phyloP scores from a whole-genome alignment of 2,113 vertebrate species.

The Mesembrinibis cayennensis region DNA sequence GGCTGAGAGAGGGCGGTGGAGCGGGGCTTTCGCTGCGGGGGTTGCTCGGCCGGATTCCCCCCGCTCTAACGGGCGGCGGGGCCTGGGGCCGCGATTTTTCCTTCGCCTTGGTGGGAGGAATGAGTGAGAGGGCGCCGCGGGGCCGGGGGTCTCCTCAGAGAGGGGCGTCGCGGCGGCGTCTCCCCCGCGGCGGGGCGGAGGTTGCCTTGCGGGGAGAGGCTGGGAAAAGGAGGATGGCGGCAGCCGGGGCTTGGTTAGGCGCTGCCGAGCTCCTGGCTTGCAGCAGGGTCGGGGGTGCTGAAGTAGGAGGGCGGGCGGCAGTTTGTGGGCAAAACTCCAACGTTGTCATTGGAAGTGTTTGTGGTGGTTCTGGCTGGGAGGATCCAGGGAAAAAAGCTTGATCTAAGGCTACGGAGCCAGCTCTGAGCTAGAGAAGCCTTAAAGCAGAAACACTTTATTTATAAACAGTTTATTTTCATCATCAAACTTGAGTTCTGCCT shows the following conservation, averaged over 20 bases:
- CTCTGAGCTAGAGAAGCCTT: background rate
- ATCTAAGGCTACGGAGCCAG: background rate
- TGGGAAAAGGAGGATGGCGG: background rate
- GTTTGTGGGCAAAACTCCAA: too few species aligned
- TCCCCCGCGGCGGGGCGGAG: too few species aligned
- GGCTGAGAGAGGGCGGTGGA: rapidly evolving
- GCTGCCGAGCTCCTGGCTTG: background rate
- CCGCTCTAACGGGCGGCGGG: background rate
- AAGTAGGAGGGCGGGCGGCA: background rate
- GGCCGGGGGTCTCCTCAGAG: background rate
- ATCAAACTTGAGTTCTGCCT: background rate
- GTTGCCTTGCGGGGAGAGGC: too few species aligned
- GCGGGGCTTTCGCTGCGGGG: rapidly evolving
- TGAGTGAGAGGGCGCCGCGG: background rate
- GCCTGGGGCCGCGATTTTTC: too few species aligned
- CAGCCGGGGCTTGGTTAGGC: background rate
- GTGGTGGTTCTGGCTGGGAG: background rate
- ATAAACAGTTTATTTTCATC: background rate
- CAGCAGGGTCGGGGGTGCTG: background rate
- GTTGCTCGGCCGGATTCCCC: rapidly evolving
- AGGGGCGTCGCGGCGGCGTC: background rate
- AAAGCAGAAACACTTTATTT: background rate
- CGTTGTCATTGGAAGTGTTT: rapidly evolving
- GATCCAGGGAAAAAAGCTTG: too few species aligned
- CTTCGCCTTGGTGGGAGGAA: background rate